Evolutionary conservation across 2,113 vertebrate species (phyloP), one percentile per base, ranked within the genome.

Genomic region (Eulemur macaco): DNA sequence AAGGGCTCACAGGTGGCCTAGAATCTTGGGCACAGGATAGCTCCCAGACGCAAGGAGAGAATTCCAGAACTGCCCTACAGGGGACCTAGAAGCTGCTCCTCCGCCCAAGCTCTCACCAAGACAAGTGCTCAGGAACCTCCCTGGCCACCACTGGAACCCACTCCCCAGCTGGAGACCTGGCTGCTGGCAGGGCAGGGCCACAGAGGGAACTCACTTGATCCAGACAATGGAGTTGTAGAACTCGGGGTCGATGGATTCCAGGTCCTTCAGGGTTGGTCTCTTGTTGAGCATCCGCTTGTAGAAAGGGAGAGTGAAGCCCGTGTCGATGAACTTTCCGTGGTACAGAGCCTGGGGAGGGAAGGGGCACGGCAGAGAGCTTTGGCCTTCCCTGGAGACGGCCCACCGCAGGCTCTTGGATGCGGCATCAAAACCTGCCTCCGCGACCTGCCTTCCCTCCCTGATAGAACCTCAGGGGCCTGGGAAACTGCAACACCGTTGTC

Each of bases 201-300:
- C 18, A 50, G 3, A 45, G 68, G 64, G 20, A 31, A 99, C 99
- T 99, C 98, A 99, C 99, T 99, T 99, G 97, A 99, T 99, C 99
- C 99, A 99, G 97, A 99, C 98, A 10, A 99, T 99, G 96, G 99
- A 99, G 99, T 99, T 99, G 97, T 99, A 99, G 95, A 99, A 99
- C 98, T 99, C 99, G 0, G 99, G 99, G 98, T 99, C 99, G 0
- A 99, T 99, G 97, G 99, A 99, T 95, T 99, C 99, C 98, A 99
- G 99, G 98, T 99, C 99, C 98, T 99, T 99, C 71, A 99, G 98
- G 0, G 99, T 99, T 8, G 99, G 99, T 37, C 99, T 99, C 98
- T 99, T 99, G 98, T 99, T 99, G 94, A 99, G 98, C 99, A 99
- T 99, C 47, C 99, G 98, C 97, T 99, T 99, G 98, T 99, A 99